phyloP scores from a whole-genome alignment of 2,797 vertebrate genomes.

The Fistularia tabacaria region DNA sequence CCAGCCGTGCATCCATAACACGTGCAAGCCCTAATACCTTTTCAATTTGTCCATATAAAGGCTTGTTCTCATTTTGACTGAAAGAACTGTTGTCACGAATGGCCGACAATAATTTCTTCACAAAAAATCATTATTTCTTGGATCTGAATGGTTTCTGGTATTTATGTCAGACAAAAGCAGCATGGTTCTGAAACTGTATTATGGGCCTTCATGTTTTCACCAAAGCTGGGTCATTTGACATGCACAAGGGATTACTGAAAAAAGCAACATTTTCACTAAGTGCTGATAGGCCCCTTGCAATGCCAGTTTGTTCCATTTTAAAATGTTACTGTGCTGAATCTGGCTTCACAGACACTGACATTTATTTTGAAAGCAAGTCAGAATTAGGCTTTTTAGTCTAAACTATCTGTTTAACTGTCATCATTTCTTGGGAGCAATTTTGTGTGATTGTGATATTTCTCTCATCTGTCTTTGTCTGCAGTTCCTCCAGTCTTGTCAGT shows the following conservation, averaged over 20 bases:
- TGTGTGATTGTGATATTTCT: conserved; percentile 4
- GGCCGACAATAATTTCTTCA: too few species aligned
- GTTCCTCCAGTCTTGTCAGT: conserved; percentile 87
- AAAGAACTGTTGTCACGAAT: too few species aligned
- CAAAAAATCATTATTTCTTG: too few species aligned
- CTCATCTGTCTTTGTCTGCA: conserved; percentile 46
- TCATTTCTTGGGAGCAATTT: not conserved
- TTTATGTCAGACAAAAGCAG: conserved; percentile 36
- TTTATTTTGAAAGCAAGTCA: conserved; percentile 6
- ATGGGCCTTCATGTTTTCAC: conserved; percentile 32
- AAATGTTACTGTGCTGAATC: conserved; percentile 4
- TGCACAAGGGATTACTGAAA: conserved; percentile 36
- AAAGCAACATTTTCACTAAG: conserved; percentile 22
- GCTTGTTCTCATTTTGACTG: too few species aligned
- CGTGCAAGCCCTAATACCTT: too few species aligned
- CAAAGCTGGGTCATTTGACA: conserved; percentile 48
- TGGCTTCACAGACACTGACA: not conserved
- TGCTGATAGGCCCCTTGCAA: conserved; percentile 24
- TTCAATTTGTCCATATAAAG: too few species aligned
- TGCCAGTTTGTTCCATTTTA: conserved; percentile 26
- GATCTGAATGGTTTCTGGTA: not conserved
- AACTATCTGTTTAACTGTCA: not conserved
- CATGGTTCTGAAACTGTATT: conserved; percentile 25
- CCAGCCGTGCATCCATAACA: too few species aligned
- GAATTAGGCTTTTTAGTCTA: conserved; percentile 4